A percentile compares a stretch with the other conserved stretches of the same genome.
phyloP scores from a whole-genome alignment of 92 coral and sea anemone genomes.

The Phymanthus crucifer region DNA sequence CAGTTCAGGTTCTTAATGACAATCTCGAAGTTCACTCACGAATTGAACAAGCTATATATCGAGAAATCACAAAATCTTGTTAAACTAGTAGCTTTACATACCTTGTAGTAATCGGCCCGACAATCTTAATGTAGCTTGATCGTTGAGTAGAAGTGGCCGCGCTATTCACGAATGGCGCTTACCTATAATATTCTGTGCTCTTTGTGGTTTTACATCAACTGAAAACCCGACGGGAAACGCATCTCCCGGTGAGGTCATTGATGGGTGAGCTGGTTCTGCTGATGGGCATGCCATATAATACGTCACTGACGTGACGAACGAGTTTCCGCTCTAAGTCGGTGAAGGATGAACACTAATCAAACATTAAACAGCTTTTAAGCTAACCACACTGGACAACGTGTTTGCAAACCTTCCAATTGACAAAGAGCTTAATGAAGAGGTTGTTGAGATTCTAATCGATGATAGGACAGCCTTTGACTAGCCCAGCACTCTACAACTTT shows the following conservation, averaged over 20 bases:
- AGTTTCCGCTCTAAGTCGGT: constrained; percentile 36
- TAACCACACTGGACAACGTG: constrained; percentile 7
- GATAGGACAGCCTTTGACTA: not conserved
- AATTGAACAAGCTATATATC: not conserved
- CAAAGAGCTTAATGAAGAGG: constrained; percentile 5
- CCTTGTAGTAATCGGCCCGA: not conserved
- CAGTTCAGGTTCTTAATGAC: not conserved
- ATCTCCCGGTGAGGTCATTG: constrained; percentile 28
- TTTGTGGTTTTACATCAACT: constrained; percentile 37
- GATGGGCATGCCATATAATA: constrained; percentile 18
- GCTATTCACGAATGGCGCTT: not conserved
- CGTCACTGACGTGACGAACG: constrained; percentile 26
- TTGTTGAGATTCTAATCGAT: constrained; percentile 9
- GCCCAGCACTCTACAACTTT: not conserved
- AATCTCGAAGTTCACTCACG: not conserved
- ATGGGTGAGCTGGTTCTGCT: constrained; percentile 12
- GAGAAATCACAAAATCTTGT: not conserved
- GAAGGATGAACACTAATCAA: constrained; percentile 10
- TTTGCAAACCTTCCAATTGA: constrained; percentile 1
- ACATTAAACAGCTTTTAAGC: constrained; percentile 26
- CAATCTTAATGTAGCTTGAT: not conserved
- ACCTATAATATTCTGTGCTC: not conserved
- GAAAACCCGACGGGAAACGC: constrained; percentile 22
- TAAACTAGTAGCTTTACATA: not conserved
- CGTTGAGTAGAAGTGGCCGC: not conserved